Conservation (phyloP, 2,113 vertebrate genomes). For the Pteronura brasiliensis region DNA sequence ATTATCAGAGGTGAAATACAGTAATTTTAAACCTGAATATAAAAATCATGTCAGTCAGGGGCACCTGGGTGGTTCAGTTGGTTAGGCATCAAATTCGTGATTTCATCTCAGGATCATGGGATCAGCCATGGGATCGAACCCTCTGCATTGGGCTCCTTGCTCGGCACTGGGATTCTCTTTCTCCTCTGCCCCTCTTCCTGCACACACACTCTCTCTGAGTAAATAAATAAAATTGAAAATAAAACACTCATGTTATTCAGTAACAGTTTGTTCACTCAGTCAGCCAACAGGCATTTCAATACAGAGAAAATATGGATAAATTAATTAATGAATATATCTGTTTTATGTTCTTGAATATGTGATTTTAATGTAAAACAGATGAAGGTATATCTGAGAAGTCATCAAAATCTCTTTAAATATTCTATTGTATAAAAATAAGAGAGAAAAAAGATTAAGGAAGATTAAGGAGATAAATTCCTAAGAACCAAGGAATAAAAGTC, state of each 20-base stretch:
- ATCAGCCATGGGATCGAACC: background rate
- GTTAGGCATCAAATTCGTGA: background rate
- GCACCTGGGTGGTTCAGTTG: background rate
- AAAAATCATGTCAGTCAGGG: background rate
- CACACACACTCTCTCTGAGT: background rate
- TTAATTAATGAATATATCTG: background rate
- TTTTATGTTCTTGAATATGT: background rate
- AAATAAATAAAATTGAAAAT: background rate
- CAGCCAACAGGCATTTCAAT: constrained; percentile 16
- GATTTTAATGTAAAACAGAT: background rate
- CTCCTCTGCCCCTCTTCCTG: background rate
- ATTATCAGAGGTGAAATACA: background rate
- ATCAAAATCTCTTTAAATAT: background rate
- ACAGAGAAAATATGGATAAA: background rate
- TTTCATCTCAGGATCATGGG: background rate
- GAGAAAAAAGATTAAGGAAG: background rate
- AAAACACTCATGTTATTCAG: background rate
- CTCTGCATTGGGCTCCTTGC: background rate
- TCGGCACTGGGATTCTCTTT: background rate
- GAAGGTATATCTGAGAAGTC: background rate
- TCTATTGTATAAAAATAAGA: background rate
- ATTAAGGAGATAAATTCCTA: background rate
- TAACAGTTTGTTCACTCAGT: background rate
- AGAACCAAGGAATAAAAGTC: background rate
- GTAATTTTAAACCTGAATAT: background rate